These are phyloP conservation scores for Drosophila stalkeri DNA, from an alignment of 2,888 invertebrate species.

Conservation along the genomic window DNA sequence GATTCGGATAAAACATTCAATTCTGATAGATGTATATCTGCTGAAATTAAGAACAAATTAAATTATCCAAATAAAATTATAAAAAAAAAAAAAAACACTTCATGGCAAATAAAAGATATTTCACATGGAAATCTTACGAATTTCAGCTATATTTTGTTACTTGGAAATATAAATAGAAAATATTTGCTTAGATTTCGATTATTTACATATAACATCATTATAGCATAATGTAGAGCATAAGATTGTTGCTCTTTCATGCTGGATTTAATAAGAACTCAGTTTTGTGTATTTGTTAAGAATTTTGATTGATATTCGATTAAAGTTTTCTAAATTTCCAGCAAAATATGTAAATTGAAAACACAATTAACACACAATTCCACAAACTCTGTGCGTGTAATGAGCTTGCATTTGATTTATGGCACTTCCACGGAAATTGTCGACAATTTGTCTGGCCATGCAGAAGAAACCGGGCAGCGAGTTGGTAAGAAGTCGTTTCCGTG, in stretches of 20 bases:
- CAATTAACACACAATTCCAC: slow-evolving; percentile 62
- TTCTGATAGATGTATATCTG: neutral
- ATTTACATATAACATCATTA: neutral
- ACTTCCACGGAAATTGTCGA: slow-evolving; percentile 79
- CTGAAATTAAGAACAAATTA: neutral
- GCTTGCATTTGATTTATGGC: slow-evolving; percentile 72
- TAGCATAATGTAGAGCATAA: neutral
- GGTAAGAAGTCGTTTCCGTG: slow-evolving; percentile 71
- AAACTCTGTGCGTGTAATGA: slow-evolving; percentile 52
- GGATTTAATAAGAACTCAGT: slow-evolving; percentile 1
- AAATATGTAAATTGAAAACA: slow-evolving; percentile 46
- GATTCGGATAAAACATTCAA: neutral
- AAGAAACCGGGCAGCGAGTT: slow-evolving; percentile 43
- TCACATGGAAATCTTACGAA: neutral
- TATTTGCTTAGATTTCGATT: neutral
- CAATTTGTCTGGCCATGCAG: slow-evolving; percentile 71
- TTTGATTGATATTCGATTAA: slow-evolving; percentile 23
- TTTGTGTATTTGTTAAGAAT: neutral
- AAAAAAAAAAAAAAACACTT: neutral
- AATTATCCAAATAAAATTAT: neutral
- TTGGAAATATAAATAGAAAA: neutral
- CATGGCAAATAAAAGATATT: neutral
- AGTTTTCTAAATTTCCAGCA: slow-evolving; percentile 27
- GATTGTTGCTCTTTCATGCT: neutral
- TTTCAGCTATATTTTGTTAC: neutral